Evolutionary conservation across 2,797 vertebrate species (phyloP).

Genomic region (Pseudopleuronectes americanus): DNA sequence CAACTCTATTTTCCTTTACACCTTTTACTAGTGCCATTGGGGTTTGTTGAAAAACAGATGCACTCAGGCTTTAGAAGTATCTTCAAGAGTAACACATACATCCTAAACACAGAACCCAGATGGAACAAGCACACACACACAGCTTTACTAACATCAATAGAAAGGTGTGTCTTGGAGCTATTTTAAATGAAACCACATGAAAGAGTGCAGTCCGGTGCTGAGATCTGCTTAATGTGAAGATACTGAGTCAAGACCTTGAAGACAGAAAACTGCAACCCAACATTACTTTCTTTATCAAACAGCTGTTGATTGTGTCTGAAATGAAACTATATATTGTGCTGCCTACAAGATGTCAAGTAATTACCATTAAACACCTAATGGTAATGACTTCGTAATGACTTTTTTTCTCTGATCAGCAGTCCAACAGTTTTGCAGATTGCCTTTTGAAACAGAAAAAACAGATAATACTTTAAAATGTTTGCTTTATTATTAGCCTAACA

Average conservation of each 20-base stretch:
- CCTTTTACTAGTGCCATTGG: constrained; percentile 41
- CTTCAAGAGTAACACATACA: background rate
- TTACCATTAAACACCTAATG: background rate
- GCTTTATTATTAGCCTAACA: no score
- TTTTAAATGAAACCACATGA: constrained; percentile 69
- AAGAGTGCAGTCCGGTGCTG: constrained; percentile 24
- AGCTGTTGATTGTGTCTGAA: background rate
- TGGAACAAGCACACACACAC: constrained; percentile 18
- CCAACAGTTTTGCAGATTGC: no score
- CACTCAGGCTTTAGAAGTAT: constrained; percentile 3
- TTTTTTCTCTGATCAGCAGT: no score
- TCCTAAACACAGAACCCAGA: background rate
- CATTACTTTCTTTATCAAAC: background rate
- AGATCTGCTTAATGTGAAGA: constrained; percentile 36
- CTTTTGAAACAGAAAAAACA: background rate
- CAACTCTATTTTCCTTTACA: constrained; percentile 36
- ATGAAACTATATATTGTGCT: background rate
- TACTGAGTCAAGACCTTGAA: constrained; percentile 19
- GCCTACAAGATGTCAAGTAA: background rate
- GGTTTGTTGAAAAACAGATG: constrained; percentile 52
- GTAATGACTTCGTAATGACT: no score
- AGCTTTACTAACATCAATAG: constrained; percentile 46
- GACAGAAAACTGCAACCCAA: background rate
- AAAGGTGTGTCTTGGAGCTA: constrained; percentile 60
- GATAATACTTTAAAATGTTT: background rate